Percentiles rank a stretch among this genome's conserved stretches.
Conservation (phyloP, 2,888 invertebrate species). For the Eretmocerus hayati region DNA sequence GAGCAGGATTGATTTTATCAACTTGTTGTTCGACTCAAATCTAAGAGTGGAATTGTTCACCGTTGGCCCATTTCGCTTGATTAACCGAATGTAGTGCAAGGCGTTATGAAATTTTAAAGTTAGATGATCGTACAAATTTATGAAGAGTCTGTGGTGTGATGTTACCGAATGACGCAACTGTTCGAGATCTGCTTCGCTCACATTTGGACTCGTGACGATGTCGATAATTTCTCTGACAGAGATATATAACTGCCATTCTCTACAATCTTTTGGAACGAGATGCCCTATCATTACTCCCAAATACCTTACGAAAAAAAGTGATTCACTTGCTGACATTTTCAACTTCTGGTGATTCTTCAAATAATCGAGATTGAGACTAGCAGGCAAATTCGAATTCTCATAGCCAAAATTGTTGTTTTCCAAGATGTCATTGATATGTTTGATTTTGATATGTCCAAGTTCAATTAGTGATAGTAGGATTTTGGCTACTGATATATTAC, state of each 20-base stretch:
- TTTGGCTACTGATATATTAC: neutral
- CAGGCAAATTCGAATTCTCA: neutral
- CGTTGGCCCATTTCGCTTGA: neutral
- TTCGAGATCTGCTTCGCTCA: neutral
- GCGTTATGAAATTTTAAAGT: neutral
- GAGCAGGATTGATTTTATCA: neutral
- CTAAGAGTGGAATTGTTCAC: neutral
- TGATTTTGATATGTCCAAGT: neutral
- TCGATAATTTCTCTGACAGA: neutral
- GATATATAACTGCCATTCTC: neutral
- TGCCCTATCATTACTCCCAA: neutral
- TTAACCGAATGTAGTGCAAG: neutral
- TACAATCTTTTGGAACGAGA: neutral
- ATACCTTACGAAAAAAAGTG: neutral
- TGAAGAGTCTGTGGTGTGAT: neutral
- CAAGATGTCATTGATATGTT: neutral
- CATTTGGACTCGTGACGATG: neutral
- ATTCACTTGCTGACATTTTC: neutral
- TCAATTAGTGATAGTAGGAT: neutral
- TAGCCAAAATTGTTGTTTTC: neutral
- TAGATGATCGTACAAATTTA: neutral
- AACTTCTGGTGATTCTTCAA: neutral
- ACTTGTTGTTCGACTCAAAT: neutral
- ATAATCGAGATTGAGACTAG: neutral
- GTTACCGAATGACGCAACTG: neutral